phyloP scores from a whole-genome alignment of 2,888 invertebrate genomes.

The Xestia ashworthii region DNA sequence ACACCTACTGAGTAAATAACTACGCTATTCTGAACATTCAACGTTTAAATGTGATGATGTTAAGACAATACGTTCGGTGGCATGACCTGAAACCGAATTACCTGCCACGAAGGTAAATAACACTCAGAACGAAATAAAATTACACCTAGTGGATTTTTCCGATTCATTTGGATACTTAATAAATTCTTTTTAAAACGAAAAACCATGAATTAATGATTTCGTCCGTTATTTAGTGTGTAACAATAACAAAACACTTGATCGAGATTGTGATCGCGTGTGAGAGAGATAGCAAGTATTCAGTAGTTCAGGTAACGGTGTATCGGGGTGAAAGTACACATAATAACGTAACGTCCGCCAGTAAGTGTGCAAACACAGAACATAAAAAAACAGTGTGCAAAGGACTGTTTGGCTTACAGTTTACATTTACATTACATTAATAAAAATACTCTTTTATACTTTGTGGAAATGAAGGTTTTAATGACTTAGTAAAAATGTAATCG shows the following conservation, averaged over 20 bases:
- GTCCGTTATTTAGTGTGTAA: constrained; percentile 67
- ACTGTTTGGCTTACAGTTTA: constrained; percentile 67
- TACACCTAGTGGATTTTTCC: constrained; percentile 11
- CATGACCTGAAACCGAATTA: constrained; percentile 51
- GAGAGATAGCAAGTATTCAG: constrained; percentile 71
- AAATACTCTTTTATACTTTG: constrained; percentile 43
- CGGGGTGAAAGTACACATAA: constrained; percentile 87
- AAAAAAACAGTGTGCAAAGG: constrained; percentile 71
- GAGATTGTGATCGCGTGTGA: constrained; percentile 73
- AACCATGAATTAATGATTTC: constrained; percentile 27
- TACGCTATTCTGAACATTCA: constrained; percentile 41
- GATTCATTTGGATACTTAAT: neutral
- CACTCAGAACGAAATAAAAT: constrained; percentile 7
- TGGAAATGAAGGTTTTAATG: constrained; percentile 20
- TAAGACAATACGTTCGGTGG: constrained; percentile 41
- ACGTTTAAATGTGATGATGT: constrained; percentile 38
- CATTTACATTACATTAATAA: constrained; percentile 37
- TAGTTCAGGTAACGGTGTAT: constrained; percentile 82
- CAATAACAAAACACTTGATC: constrained; percentile 77
- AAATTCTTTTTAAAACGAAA: constrained; percentile 23
- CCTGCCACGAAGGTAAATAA: constrained; percentile 14
- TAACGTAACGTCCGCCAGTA: constrained; percentile 75
- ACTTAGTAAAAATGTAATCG: constrained; percentile 3
- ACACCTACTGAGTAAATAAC: constrained; percentile 64
- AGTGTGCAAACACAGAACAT: constrained; percentile 71